Evolutionary conservation across 2,888 invertebrate species (phyloP).

Genomic region (Oscheius sp.): DNA sequence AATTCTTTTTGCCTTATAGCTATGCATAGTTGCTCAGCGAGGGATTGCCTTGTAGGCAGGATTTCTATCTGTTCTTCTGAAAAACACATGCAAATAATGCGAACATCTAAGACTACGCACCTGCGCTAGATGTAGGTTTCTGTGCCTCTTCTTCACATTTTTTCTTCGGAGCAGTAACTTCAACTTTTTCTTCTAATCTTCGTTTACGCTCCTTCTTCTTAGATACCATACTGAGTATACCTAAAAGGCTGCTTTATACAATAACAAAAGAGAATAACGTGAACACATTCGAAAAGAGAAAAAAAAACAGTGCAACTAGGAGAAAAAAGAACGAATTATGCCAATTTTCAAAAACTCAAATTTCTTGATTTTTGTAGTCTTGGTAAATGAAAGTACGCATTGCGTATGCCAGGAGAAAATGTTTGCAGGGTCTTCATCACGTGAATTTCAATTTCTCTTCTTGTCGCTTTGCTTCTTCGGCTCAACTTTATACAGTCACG

Average conservation of each 20-base stretch:
- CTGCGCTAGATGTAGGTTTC: not conserved
- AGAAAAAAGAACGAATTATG: not conserved
- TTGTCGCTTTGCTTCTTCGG: not conserved
- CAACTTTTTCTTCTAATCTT: slow-evolving; percentile 31
- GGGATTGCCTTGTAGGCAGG: slow-evolving; percentile 33
- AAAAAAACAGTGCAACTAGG: not conserved
- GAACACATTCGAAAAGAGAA: not conserved
- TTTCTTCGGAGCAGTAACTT: slow-evolving; percentile 24
- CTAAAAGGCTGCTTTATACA: not conserved
- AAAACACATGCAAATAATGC: not conserved
- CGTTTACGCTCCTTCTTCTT: slow-evolving; percentile 34
- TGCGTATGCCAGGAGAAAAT: too few species aligned
- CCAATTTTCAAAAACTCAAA: not conserved
- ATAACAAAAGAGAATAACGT: not conserved
- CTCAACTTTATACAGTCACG: not conserved
- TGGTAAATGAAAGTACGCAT: not conserved
- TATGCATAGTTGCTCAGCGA: slow-evolving; percentile 10
- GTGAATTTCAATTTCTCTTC: slow-evolving; percentile 13
- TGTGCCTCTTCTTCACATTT: slow-evolving; percentile 7
- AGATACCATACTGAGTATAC: slow-evolving; percentile 19
- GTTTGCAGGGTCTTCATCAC: not conserved
- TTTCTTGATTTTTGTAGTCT: not conserved
- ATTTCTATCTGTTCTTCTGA: not conserved
- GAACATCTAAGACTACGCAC: not conserved
- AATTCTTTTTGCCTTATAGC: slow-evolving; percentile 25